phyloP scores from a whole-genome alignment of 2,797 vertebrate species.

The Aselliscus stoliczkanus region DNA sequence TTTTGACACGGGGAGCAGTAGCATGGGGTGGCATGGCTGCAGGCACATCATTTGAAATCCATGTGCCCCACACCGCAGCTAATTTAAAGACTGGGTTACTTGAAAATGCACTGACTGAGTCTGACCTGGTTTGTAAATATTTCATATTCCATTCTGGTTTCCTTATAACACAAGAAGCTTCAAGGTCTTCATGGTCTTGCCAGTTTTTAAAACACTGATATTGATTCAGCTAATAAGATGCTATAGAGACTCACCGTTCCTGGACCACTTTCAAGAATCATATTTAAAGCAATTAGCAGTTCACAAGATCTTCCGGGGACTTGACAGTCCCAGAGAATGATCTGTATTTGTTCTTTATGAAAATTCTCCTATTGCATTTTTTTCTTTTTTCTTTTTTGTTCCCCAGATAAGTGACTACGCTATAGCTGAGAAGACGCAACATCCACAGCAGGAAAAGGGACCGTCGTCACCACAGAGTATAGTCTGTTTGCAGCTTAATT shows the following conservation, averaged over 20 bases:
- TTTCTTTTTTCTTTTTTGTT: too few species aligned
- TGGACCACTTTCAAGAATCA: background rate
- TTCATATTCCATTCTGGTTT: slow-evolving; percentile 73
- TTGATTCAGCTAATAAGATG: slow-evolving; percentile 39
- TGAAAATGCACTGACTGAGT: slow-evolving; percentile 78
- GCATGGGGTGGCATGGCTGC: slow-evolving; percentile 50
- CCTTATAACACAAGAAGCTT: slow-evolving; percentile 39
- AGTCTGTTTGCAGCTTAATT: background rate
- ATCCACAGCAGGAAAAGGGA: background rate
- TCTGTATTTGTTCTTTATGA: background rate
- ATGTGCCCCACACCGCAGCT: slow-evolving; percentile 59
- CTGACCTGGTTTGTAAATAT: slow-evolving; percentile 82
- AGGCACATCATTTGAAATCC: slow-evolving; percentile 58
- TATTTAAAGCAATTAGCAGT: slow-evolving; percentile 32
- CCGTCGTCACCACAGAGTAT: background rate
- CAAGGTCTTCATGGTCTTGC: slow-evolving; percentile 57
- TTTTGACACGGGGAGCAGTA: slow-evolving; percentile 69
- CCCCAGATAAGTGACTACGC: background rate
- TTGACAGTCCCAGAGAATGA: background rate
- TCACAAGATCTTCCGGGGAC: background rate
- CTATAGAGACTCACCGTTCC: background rate
- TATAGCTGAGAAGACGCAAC: background rate
- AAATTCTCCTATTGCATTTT: background rate
- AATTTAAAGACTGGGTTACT: slow-evolving; percentile 74
- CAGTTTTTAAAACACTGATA: slow-evolving; percentile 12